phyloP scores from a whole-genome alignment of 2,888 invertebrate genomes.

The Holacanthella duospinosa region DNA sequence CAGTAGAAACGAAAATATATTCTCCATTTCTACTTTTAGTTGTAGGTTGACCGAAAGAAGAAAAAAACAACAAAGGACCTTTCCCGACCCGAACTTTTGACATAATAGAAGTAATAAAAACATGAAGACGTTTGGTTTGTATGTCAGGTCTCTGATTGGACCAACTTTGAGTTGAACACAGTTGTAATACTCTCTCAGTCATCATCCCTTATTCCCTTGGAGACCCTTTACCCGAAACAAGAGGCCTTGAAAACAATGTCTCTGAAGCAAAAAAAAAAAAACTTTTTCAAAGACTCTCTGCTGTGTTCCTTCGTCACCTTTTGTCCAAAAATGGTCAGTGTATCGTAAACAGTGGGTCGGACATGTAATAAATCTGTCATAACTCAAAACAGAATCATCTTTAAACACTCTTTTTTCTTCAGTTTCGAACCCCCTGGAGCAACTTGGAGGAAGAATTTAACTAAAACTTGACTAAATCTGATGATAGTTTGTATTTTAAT shows the following conservation, averaged over 20 bases:
- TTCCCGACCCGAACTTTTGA: not conserved
- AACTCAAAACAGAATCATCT: not conserved
- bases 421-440: not conserved
- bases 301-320: not conserved
- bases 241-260: not conserved
- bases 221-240: too few species aligned
- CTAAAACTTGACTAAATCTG: not conserved
- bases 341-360: not conserved
- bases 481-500: not conserved
- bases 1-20: too few species aligned
- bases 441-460: not conserved
- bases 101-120: conserved; percentile 1
- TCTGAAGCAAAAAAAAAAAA: not conserved
- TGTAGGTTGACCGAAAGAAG: too few species aligned
- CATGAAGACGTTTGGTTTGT: not conserved
- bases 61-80: too few species aligned
- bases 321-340: not conserved
- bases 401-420: too few species aligned
- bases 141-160: not conserved
- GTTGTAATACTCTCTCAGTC: not conserved
- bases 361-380: not conserved
- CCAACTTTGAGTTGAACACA: too few species aligned
- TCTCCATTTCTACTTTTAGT: too few species aligned
- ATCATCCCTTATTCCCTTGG: not conserved
- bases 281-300: not conserved